Evolutionary conservation across 2,113 vertebrate species (phyloP), one percentile per base, ranked within the genome.

Genomic region (Embiotoca jacksoni): DNA sequence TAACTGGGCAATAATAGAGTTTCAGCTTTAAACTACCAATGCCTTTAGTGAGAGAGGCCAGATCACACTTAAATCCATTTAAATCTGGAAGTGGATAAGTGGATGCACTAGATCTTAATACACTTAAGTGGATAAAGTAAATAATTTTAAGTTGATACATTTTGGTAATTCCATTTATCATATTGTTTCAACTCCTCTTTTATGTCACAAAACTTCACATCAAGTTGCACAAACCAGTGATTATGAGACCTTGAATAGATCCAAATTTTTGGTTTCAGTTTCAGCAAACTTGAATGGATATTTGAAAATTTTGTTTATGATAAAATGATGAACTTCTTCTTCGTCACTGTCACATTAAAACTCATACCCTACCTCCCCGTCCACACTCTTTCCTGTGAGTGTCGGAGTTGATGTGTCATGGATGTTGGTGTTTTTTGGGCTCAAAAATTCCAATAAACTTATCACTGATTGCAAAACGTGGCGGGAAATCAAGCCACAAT

Each of bases 1-100:
- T 67, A 72, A 75, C 81, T 53, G 63, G 64, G 32, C 83, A 80
- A 57, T 83, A 85, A 88, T 82, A 69, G 81, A 91, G 81, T 76
- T 75, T 72, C 72, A 63, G 59, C 66, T 78, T 77, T 73, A 58
- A 72, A 81, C 61, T 67, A 71, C 44, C 56, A 63, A 44, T 72
- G 67, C 62, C 65, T 77, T 78, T 80, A 82, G 75, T 76, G 39
- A 82, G 62, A 81, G 57, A 82, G 44, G 54, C 47, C 72, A 70
- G 77, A 82, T 74, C 64, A 69, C 65, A 36, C 64, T 70, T 86
- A 82, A 55, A 31, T 16, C 56, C 62, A 73, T 80, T 73, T 23
- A 53, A 53, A 61, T 31, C 58, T n/a, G 13, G 47, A 57, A 65
- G 44, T 47, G 5, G 11, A 44, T 23, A 44, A 41, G 58, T 62